Percentiles rank a stretch among this genome's conserved stretches.
Evolutionary conservation across 2,797 vertebrate species (phyloP).

Genomic region (Lagorchestes hirsutus): DNA sequence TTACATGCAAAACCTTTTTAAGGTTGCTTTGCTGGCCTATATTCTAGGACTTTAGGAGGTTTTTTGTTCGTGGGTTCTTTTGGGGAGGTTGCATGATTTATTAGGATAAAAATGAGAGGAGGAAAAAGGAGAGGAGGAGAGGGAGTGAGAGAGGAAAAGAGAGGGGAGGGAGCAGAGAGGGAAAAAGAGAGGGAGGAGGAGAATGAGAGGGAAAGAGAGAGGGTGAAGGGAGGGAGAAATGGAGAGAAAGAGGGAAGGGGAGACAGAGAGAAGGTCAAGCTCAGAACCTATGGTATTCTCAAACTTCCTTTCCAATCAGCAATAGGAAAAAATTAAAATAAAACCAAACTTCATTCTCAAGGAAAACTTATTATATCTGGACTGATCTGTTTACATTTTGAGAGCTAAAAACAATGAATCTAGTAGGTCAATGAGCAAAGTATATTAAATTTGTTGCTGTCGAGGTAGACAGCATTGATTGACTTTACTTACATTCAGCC

Average conservation of each 20-base stretch:
- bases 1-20: background rate
- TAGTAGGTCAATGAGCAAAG: conserved; percentile 69
- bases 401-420: conserved; percentile 65
- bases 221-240: no score
- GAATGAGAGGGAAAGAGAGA: no score
- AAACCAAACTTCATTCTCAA: background rate
- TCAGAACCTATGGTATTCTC: background rate
- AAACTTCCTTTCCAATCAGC: background rate
- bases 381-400: conserved; percentile 48
- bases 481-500: conserved; percentile 72
- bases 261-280: background rate
- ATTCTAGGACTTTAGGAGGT: background rate
- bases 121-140: background rate
- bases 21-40: background rate
- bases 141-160: rapidly evolving
- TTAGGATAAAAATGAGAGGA: background rate
- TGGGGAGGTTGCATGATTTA: background rate
- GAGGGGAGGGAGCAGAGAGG: no score
- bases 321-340: background rate
- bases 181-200: no score
- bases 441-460: conserved; percentile 82
- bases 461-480: conserved; percentile 82
- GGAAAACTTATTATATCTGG: conserved; percentile 33
- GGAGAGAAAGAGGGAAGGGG: no score
- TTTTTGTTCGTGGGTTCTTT: background rate